Conservation (phyloP, 1,140 invertebrate genomes). For the Drosophila asahinai region DNA sequence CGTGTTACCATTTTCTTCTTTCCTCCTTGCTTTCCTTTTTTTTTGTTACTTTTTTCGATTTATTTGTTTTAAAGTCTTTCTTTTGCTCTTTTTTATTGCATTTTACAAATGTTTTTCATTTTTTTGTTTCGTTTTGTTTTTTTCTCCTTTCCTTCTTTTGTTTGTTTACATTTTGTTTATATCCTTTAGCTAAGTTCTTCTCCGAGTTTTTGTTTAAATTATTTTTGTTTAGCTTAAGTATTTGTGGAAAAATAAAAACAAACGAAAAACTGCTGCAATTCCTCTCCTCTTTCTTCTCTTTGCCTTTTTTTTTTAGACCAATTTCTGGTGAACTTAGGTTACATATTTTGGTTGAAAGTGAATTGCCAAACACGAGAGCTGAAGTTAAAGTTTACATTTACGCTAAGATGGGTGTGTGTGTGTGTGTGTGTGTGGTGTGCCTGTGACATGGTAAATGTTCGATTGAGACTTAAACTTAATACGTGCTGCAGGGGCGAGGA, state of each 20-base stretch:
- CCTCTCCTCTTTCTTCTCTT: neutral
- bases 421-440: constrained; percentile 41
- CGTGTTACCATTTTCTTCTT: constrained; percentile 46
- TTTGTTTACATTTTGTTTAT: constrained; percentile 37
- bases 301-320: constrained; percentile 15
- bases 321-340: constrained; percentile 57
- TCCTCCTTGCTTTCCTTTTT: constrained; percentile 43
- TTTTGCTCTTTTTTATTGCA: constrained; percentile 85
- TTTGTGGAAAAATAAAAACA: constrained; percentile 59
- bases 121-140: constrained; percentile 49
- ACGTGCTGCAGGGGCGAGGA: constrained; percentile 30
- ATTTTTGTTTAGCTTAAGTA: constrained; percentile 62
- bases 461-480: constrained; percentile 71
- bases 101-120: constrained; percentile 74
- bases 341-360: constrained; percentile 62
- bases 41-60: constrained; percentile 63
- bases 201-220: constrained; percentile 59
- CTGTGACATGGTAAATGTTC: constrained; percentile 49
- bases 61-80: constrained; percentile 83
- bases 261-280: constrained; percentile 69
- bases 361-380: constrained; percentile 67
- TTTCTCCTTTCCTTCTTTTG: constrained; percentile 21
- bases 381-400: constrained; percentile 72
- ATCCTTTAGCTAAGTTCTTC: constrained; percentile 71
- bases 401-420: constrained; percentile 61